phyloP scores from a whole-genome alignment of 2,797 vertebrate species.

The Astyanax mexicanus region DNA sequence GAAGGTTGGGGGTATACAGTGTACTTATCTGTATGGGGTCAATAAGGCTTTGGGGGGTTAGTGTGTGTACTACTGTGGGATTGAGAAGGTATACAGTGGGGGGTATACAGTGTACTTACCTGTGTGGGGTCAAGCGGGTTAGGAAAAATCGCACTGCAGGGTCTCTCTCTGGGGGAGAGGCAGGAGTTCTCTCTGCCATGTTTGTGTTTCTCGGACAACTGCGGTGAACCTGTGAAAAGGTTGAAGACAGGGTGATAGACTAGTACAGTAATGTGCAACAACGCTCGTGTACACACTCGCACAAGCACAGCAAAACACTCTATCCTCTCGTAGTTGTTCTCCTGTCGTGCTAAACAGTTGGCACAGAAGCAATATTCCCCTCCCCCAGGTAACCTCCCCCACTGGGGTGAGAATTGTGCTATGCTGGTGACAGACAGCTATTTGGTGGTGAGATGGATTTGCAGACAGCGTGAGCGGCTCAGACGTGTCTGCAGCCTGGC shows the following conservation, averaged over 20 bases:
- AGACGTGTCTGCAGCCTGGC: slow-evolving; percentile 6
- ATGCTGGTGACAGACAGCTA: slow-evolving; percentile 47
- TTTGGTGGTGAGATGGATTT: slow-evolving; percentile 43
- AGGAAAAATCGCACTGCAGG: slow-evolving; percentile 95
- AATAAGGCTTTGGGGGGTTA: not conserved
- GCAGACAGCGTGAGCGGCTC: slow-evolving; percentile 11
- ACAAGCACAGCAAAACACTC: slow-evolving; percentile 33
- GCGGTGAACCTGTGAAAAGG: slow-evolving; percentile 87
- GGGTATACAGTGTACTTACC: slow-evolving; percentile 72
- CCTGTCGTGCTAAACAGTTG: slow-evolving; percentile 42
- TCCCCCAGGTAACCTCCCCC: slow-evolving; percentile 31
- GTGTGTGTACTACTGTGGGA: not conserved
- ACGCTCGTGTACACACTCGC: not conserved
- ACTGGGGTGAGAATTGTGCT: slow-evolving; percentile 47
- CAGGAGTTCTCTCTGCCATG: slow-evolving; percentile 96
- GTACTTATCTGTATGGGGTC: not conserved
- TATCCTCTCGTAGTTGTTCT: slow-evolving; percentile 32
- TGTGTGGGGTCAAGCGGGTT: slow-evolving; percentile 88
- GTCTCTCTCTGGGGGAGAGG: slow-evolving; percentile 93
- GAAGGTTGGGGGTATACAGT: not conserved
- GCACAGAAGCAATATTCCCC: slow-evolving; percentile 30
- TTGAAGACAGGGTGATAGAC: not conserved
- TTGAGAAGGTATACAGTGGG: not conserved
- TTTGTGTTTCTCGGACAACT: slow-evolving; percentile 98
- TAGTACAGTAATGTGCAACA: not conserved